These are phyloP conservation scores for Arctia plantaginis DNA, from an alignment of 2,888 invertebrate genomes.

Conservation along the genomic window DNA sequence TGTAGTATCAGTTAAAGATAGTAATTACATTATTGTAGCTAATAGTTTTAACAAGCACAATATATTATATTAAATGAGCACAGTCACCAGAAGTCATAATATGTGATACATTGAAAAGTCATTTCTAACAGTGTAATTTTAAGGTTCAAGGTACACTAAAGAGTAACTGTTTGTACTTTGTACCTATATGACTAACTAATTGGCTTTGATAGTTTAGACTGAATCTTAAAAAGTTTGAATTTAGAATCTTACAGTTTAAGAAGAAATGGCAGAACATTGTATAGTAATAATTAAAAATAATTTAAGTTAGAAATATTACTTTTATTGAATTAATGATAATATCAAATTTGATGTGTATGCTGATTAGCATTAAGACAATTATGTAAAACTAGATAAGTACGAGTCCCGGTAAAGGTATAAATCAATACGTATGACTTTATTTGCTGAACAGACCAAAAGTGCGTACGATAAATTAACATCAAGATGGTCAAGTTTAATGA, in stretches of 20 bases:
- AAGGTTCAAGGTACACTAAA: conserved; percentile 39
- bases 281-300: neutral
- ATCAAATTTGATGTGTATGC: neutral
- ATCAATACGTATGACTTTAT: neutral
- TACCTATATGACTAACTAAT: conserved; percentile 42
- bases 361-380: neutral
- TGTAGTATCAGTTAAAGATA: no score
- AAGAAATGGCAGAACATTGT: neutral
- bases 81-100: neutral
- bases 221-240: neutral
- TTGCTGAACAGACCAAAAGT: neutral
- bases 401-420: neutral
- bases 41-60: neutral
- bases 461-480: neutral
- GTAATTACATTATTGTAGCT: no score
- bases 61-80: neutral
- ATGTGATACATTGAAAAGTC: conserved; percentile 15
- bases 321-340: neutral
- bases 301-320: neutral
- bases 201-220: neutral
- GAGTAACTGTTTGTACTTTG: conserved; percentile 41
- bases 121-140: neutral
- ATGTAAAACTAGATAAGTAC: neutral
- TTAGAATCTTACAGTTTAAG: neutral
- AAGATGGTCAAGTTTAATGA: neutral